Percentiles rank a stretch among this genome's conserved stretches.
These are phyloP conservation scores for Peucedramus taeniatus DNA, from an alignment of 2,113 vertebrate genomes.

Conservation along the genomic window DNA sequence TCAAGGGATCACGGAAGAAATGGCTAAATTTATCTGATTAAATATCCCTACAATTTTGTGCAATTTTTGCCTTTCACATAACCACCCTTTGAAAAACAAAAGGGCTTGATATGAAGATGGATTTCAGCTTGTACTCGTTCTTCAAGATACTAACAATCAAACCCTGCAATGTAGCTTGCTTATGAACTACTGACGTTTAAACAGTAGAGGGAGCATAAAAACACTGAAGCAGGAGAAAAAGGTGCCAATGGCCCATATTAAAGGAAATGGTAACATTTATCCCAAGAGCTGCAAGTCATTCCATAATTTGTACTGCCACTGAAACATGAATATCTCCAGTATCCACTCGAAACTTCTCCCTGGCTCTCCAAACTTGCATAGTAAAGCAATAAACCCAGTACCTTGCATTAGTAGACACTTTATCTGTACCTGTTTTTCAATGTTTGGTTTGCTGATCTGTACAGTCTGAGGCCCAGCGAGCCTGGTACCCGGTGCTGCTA, in stretches of 20 bases:
- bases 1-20: not conserved
- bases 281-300: not conserved
- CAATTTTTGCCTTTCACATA: not conserved
- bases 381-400: not conserved
- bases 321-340: not conserved
- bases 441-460: conserved; percentile 92
- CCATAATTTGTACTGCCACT: not conserved
- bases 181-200: not conserved
- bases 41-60: not conserved
- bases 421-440: conserved; percentile 86
- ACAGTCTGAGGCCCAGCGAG: conserved; percentile 85
- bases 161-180: not conserved
- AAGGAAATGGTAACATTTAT: conserved; percentile 9
- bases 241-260: not conserved
- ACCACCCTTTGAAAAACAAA: not conserved
- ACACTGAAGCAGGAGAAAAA: conserved; percentile 5
- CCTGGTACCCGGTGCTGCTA: conserved; percentile 82
- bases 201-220: conserved; percentile 58
- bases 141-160: not conserved
- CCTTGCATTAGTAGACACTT: not conserved
- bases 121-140: not conserved
- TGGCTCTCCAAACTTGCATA: not conserved
- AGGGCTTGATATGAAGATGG: not conserved
- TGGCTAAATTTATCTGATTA: not conserved
- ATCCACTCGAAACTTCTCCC: not conserved